phyloP scores from a whole-genome alignment of 1,140 invertebrate genomes.

The Heterodera carotae region DNA sequence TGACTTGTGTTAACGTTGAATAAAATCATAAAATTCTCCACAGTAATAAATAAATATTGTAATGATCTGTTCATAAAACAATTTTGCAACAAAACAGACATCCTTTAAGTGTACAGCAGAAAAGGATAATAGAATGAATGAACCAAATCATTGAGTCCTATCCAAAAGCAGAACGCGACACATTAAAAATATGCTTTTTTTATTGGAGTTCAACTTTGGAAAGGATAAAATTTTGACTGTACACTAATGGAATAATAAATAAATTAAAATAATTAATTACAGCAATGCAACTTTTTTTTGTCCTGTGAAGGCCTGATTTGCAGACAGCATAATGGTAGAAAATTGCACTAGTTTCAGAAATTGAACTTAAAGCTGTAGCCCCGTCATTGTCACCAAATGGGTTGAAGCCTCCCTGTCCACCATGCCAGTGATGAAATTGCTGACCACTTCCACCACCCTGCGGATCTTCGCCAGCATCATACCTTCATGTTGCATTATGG shows the following conservation, averaged over 20 bases:
- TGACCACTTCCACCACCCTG: slow-evolving; percentile 73
- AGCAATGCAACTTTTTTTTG: too few species aligned
- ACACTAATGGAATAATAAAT: too few species aligned
- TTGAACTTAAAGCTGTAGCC: slow-evolving; percentile 89
- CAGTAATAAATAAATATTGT: neutral
- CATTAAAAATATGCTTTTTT: too few species aligned
- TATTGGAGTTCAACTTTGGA: too few species aligned
- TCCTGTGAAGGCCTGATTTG: too few species aligned
- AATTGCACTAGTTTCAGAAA: too few species aligned
- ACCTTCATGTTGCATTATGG: slow-evolving; percentile 75
- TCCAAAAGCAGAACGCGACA: neutral
- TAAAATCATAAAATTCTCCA: neutral
- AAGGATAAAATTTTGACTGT: too few species aligned
- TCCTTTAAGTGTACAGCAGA: neutral
- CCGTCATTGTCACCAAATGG: slow-evolving; percentile 75
- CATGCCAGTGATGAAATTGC: slow-evolving; percentile 68
- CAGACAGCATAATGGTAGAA: too few species aligned
- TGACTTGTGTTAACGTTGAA: too few species aligned
- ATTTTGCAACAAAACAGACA: neutral
- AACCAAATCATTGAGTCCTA: neutral
- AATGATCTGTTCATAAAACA: neutral
- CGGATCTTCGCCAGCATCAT: slow-evolving; percentile 92
- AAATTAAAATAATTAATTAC: too few species aligned
- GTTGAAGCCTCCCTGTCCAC: slow-evolving; percentile 72
- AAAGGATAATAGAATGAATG: neutral